These are phyloP conservation scores for Drosophila tropicalis DNA, from an alignment of 1,140 invertebrate genomes.

Conservation along the genomic window DNA sequence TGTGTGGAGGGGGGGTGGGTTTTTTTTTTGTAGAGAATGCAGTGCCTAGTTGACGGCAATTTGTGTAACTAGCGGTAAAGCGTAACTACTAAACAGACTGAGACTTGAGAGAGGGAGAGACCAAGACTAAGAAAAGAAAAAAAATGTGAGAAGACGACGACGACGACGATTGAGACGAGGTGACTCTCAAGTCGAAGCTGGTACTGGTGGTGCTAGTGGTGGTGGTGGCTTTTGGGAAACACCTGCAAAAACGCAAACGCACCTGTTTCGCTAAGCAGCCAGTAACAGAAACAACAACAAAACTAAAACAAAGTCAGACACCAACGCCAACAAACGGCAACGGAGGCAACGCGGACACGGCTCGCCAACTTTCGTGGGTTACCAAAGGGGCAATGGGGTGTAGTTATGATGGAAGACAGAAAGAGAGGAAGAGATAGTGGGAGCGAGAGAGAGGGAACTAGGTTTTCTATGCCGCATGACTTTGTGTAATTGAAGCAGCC, in stretches of 20 bases:
- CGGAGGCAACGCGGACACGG: constrained; percentile 63
- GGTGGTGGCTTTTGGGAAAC: constrained; percentile 80
- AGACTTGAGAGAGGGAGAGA: constrained; percentile 28
- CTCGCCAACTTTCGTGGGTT: constrained; percentile 66
- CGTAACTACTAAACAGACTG: constrained; percentile 76
- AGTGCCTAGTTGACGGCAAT: constrained; percentile 55
- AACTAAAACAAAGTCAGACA: constrained; percentile 78
- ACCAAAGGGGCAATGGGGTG: background rate
- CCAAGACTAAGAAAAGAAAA: constrained; percentile 5
- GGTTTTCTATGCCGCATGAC: constrained; percentile 52
- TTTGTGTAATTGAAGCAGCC: constrained; percentile 78
- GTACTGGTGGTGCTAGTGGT: constrained; percentile 24
- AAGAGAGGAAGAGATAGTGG: background rate
- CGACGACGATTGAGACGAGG: background rate
- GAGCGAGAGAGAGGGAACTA: background rate
- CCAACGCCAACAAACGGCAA: constrained; percentile 21
- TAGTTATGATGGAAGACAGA: background rate
- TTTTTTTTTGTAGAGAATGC: background rate
- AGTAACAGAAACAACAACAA: constrained; percentile 29
- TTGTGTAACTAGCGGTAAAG: constrained; percentile 80
- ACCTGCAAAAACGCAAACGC: constrained; percentile 82
- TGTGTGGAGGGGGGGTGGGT: background rate
- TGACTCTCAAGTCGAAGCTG: background rate
- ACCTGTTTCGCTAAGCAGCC: constrained; percentile 77
- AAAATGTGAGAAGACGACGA: background rate